Base-by-base conservation (phyloP, 2,797 vertebrate genomes). In the Salmo trutta region DNA sequence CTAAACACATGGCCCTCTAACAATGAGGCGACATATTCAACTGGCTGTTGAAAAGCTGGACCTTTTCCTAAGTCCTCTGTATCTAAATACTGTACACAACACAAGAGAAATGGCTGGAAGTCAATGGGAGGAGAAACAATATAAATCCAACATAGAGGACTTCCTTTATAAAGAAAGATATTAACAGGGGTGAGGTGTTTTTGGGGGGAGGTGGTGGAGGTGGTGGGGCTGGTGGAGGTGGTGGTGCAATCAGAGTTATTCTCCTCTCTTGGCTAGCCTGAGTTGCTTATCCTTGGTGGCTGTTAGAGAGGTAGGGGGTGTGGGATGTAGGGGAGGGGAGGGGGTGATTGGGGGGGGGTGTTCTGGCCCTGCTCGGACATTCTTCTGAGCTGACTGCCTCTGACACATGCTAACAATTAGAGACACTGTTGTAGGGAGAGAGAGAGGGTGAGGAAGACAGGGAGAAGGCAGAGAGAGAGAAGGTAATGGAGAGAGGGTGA, bases 361-460 rank as follows among this genome's bases (percentile, higher is more conserved):
- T 69, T 68, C 86, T 89, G 89, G 90, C 85, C 52, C 70, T 83
- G 85, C 83, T 81, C 27, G 19, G 82, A 86, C 93, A 94, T 94
- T 94, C 93, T 90, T 91, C 74, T 19, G 79, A 76, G 86, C 88
- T 94, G 92, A 94, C 91, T 88, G 85, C 83, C 79, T 85, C 68
- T 83, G 78, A 91, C 92, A 94, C 91, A 93, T 94, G 94, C 91
- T 85, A 92, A 89, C 89, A 91, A 93, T 94, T 92, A 93, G 77
- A 83, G 75, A 85, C 33, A 77, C 77, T 81, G 81, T 86, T 84
- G 70, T 76, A 84, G 54, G 74, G 71, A 27, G 77, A 77, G 67
- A 78, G 82, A 47, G 54, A 74, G 79, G 64, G 77, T 74, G 56
- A 80, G 15, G 47, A 41, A 69, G 72, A 67, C 62, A 70, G 62